A percentile compares a stretch with the other conserved stretches of the same genome.
Conservation (phyloP, 2,797 vertebrate genomes). For the Micropoecilia bifurca region DNA sequence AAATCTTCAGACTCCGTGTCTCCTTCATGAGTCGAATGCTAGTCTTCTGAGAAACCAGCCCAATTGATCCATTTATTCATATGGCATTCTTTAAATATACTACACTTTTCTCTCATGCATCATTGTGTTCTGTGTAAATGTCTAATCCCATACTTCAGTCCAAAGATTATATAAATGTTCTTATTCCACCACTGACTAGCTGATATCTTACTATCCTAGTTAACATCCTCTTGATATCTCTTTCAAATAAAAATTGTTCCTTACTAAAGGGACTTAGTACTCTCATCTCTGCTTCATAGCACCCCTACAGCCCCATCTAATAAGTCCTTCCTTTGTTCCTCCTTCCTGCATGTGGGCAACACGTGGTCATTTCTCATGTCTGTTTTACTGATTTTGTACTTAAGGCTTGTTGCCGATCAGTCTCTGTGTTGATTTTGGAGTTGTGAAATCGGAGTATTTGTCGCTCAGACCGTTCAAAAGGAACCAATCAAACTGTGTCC, state of each 20-base stretch:
- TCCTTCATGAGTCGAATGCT: no score
- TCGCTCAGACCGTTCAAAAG: constrained; percentile 44
- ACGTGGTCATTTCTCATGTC: neutral
- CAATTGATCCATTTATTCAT: no score
- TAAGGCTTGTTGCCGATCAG: neutral
- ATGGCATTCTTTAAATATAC: no score
- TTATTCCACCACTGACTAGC: neutral
- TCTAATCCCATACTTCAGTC: neutral
- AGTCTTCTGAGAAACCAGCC: no score
- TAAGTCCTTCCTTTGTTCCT: neutral
- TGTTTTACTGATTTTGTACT: constrained; percentile 3
- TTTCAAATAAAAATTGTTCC: neutral
- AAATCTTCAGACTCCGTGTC: no score
- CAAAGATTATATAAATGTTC: neutral
- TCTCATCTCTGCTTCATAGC: neutral
- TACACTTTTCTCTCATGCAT: neutral
- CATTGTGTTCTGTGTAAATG: neutral
- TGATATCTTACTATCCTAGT: neutral
- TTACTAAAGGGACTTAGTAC: neutral
- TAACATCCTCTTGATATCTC: neutral
- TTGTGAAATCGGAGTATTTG: constrained; percentile 66
- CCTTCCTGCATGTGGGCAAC: neutral
- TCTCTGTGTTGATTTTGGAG: constrained; percentile 30
- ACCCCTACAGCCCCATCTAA: neutral
- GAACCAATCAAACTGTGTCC: constrained; percentile 73